phyloP scores from a whole-genome alignment of 2,113 vertebrate genomes.

The Corythornis vintsioides region DNA sequence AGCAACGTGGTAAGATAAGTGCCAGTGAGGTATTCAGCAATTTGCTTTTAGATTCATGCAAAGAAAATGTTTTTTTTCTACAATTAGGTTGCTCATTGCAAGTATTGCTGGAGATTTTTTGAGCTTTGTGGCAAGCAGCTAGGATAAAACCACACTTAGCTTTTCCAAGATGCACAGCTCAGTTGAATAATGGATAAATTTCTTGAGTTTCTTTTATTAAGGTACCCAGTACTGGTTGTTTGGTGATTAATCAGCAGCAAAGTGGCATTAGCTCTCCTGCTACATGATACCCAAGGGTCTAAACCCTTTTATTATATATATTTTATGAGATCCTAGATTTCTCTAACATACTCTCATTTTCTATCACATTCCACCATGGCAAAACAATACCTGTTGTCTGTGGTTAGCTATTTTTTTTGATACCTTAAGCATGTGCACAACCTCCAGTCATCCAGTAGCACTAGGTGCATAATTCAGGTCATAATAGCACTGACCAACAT shows the following conservation, averaged over 20 bases:
- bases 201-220: not conserved
- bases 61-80: not conserved
- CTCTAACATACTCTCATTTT: not conserved
- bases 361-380: not conserved
- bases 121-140: not conserved
- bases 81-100: not conserved
- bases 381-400: not conserved
- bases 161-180: not conserved
- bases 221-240: not conserved
- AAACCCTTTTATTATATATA: not conserved
- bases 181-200: not conserved
- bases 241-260: not conserved
- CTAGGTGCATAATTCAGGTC: not conserved
- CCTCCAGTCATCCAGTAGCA: not conserved
- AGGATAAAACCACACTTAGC: not conserved
- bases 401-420: not conserved
- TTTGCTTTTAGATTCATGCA: not conserved
- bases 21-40: not conserved
- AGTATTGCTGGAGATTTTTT: not conserved
- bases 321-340: not conserved
- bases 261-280: not conserved
- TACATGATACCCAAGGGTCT: not conserved
- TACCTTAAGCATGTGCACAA: not conserved
- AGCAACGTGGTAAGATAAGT: not conserved
- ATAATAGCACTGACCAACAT: not conserved